Percentiles rank a stretch among this genome's conserved stretches.
Conservation (phyloP, 2,888 invertebrate species). For the Nomada ferruginata region DNA sequence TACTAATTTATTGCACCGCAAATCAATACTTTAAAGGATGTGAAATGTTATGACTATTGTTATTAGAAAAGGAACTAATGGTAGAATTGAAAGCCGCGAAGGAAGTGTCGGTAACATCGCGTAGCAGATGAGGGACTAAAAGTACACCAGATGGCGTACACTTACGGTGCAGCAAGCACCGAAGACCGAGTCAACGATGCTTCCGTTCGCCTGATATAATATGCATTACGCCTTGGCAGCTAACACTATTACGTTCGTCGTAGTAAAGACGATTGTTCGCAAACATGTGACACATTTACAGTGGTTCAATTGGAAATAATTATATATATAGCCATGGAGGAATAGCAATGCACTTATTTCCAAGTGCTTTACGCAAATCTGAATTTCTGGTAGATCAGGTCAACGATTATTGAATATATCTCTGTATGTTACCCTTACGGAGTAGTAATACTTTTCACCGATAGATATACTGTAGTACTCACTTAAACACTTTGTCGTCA, state of each 20-base stretch:
- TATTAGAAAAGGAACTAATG: background rate
- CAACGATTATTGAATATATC: background rate
- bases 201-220: slow-evolving; percentile 69
- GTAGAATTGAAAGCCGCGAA: background rate
- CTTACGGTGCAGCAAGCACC: slow-evolving; percentile 32
- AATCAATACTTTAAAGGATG: background rate
- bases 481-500: slow-evolving; percentile 96
- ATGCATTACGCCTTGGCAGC: slow-evolving; percentile 72
- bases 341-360: background rate
- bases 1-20: no score
- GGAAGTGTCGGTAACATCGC: slow-evolving; percentile 57
- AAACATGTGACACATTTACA: slow-evolving; percentile 31
- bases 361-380: background rate
- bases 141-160: slow-evolving; percentile 69
- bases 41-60: background rate
- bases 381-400: background rate
- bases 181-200: slow-evolving; percentile 58
- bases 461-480: slow-evolving; percentile 84
- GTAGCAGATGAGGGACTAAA: background rate
- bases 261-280: slow-evolving; percentile 36
- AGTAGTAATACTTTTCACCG: background rate
- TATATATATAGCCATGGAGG: background rate
- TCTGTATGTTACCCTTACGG: no score
- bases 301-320: slow-evolving; percentile 25
- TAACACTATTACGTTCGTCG: slow-evolving; percentile 68